phyloP scores from a whole-genome alignment of 2,797 vertebrate species.

The Pagetopsis macropterus region DNA sequence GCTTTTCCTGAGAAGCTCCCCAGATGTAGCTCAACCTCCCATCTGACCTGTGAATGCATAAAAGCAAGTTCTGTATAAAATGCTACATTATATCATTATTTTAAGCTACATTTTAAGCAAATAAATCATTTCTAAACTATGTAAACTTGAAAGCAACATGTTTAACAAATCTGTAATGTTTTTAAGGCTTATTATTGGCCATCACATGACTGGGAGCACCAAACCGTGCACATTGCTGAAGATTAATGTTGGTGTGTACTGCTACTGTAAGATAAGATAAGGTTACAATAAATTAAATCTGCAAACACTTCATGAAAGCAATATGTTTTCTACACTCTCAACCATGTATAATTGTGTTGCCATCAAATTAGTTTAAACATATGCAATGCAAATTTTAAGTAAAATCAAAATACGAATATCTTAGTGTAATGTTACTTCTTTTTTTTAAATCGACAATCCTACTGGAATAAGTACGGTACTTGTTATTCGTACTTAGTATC shows the following conservation, averaged over 20 bases:
- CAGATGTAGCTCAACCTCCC: background rate
- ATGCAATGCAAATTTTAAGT: background rate
- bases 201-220: background rate
- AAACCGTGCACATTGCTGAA: background rate
- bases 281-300: background rate
- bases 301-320: background rate
- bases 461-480: background rate
- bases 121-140: background rate
- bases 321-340: background rate
- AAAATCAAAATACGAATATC: background rate
- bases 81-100: background rate
- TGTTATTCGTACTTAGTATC: too few relatives aligned
- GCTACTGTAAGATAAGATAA: slow-evolving; percentile 11
- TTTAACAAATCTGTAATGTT: background rate
- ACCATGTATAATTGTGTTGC: background rate
- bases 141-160: background rate
- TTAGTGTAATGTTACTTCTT: background rate
- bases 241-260: background rate
- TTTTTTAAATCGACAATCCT: too few relatives aligned
- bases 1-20: background rate
- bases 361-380: background rate
- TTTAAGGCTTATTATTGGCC: background rate
- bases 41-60: slow-evolving; percentile 6
- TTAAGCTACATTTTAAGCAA: background rate
- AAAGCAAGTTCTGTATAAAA: background rate